These are phyloP conservation scores for Cyprinodon tularosa DNA, from an alignment of 2,113 vertebrate species.

Conservation along the genomic window DNA sequence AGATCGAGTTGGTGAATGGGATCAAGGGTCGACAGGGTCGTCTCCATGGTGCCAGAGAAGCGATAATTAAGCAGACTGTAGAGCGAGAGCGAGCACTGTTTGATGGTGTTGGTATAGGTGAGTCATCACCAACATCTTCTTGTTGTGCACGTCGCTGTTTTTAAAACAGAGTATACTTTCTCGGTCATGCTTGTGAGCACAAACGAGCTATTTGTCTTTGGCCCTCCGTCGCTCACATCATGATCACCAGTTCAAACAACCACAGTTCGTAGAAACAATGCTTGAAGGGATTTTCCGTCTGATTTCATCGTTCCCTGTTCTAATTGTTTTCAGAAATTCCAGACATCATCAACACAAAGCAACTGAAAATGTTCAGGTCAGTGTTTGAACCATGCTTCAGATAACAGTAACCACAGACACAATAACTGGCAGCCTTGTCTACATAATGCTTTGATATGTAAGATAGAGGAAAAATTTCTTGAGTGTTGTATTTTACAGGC, in stretches of 20 bases:
- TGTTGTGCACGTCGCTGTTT: not conserved
- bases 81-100: constrained; percentile 87
- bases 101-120: constrained; percentile 87
- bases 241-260: too few species aligned
- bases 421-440: too few species aligned
- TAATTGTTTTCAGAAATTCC: constrained; percentile 85
- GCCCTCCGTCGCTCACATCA: too few species aligned
- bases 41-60: constrained; percentile 87
- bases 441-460: too few species aligned
- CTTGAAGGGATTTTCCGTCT: not conserved
- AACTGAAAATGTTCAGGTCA: constrained; percentile 92
- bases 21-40: constrained; percentile 93
- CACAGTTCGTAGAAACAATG: too few species aligned
- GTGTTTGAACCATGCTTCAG: constrained; percentile 2
- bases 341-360: constrained; percentile 88
- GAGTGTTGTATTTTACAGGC: too few species aligned
- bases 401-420: too few species aligned
- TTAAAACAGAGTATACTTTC: too few species aligned
- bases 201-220: too few species aligned
- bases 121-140: constrained; percentile 10
- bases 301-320: not conserved
- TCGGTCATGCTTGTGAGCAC: too few species aligned
- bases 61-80: constrained; percentile 87
- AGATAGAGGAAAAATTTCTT: too few species aligned
- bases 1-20: constrained; percentile 92